Base-by-base conservation (phyloP, 2,113 vertebrate genomes). In the Lontra canadensis region DNA sequence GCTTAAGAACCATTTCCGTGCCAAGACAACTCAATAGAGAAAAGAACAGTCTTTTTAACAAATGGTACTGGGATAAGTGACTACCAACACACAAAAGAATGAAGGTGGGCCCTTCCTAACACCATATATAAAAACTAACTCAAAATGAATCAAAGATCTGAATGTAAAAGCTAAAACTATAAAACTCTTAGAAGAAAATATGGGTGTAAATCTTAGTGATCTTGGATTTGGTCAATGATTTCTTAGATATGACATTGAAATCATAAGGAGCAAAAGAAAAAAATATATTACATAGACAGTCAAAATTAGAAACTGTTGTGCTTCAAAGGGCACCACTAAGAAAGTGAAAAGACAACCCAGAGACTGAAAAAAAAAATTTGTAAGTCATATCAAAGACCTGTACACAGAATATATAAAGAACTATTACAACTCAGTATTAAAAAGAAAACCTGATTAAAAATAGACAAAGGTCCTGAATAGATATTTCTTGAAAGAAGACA, bases 361-460 rank as follows among this genome's bases (percentile, higher is more conserved):
- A 73, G 78, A 67, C 80, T 73, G 71, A 79, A 42, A 5, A n/a
- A n/a, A 57, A 73, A 79, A 4, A 34, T 9, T 4, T 36, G 61
- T 63, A 42, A 67, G 34, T 67, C 65, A 25, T 29, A 63, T 44
- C 92, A 94, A 61, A 71, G n/a, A 80, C 14, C 42, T 94, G 20
- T 78, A 94, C 4, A 71, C 25, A 83, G 42, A 81, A 61, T 59
- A 83, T 76, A 39, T 36, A 88, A 87, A 91, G 21, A 84, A 92
- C 31, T 63, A 57, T 71, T 47, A 88, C 10, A 94, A 83, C 23
- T 47, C 42, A 94, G 34, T 36, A 67, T 52, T 78, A 76, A 81
- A 76, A 61, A 83, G 83, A 94, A 74, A 88, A 88, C 6, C 44
- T 39, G 94, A 81, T 49, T 49, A 67, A 90, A 95, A 94, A 71